Conservation (phyloP, 1,140 invertebrate genomes). For the Trichoplusia ni region DNA sequence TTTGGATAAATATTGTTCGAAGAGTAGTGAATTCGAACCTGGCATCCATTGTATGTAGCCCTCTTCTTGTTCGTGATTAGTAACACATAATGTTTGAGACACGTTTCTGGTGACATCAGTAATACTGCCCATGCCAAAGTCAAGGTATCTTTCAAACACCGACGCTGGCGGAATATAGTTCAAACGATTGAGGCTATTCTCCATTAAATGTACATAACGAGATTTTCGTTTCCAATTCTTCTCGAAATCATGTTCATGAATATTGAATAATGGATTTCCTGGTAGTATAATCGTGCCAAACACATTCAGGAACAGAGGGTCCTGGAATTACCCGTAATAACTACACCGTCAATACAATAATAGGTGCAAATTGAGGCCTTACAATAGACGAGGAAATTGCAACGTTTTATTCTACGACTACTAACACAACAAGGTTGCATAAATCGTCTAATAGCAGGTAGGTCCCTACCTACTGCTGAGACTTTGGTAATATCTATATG, state of each 20-base stretch:
- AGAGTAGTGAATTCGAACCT: conserved; percentile 51
- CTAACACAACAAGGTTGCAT: not conserved
- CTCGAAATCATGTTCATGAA: conserved; percentile 60
- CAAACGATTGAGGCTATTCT: conserved; percentile 68
- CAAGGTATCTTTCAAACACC: conserved; percentile 67
- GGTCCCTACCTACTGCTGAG: not conserved
- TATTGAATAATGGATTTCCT: conserved; percentile 55
- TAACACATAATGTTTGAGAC: conserved; percentile 71
- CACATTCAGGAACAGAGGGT: conserved; percentile 63
- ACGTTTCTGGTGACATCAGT: conserved; percentile 64
- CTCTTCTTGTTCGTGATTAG: conserved; percentile 66
- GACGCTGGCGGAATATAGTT: conserved; percentile 65
- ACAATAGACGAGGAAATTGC: conserved; percentile 1
- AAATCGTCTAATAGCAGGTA: not conserved
- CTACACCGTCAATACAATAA: conserved; percentile 1
- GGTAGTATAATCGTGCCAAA: conserved; percentile 58
- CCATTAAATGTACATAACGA: conserved; percentile 63
- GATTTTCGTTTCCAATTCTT: conserved; percentile 59
- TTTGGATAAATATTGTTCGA: no score
- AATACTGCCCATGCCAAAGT: conserved; percentile 68
- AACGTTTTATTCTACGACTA: not conserved
- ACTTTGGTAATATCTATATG: not conserved
- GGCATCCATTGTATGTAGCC: conserved; percentile 71
- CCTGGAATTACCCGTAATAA: conserved; percentile 48
- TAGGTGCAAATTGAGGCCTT: not conserved